A percentile compares a stretch with the other conserved stretches of the same genome.
Conservation (phyloP, 2,888 invertebrate species). For the Drosophila tanythrix region DNA sequence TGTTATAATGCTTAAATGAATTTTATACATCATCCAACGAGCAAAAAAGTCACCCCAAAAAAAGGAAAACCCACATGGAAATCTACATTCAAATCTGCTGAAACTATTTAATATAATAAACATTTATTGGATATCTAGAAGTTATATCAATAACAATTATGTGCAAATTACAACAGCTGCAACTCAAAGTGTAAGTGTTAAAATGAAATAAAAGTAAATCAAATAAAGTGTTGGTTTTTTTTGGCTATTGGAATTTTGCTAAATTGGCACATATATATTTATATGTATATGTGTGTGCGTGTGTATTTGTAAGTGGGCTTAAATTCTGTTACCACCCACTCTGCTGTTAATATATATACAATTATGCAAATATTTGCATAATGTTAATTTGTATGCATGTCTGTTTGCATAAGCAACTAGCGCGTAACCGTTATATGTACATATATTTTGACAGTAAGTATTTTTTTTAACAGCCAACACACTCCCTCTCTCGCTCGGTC, state of each 20-base stretch:
- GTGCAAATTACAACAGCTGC: background rate
- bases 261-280: conserved; percentile 2
- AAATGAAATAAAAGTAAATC: background rate
- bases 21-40: background rate
- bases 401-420: background rate
- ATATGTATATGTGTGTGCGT: background rate
- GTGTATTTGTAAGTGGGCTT: background rate
- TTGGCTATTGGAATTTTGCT: background rate
- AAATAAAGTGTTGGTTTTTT: background rate
- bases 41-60: conserved; percentile 17
- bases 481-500: background rate
- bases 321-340: background rate
- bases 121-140: background rate
- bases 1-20: background rate
- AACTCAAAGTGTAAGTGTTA: conserved; percentile 15
- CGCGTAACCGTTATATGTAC: background rate
- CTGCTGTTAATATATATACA: background rate
- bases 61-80: background rate
- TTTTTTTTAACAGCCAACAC: background rate
- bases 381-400: background rate
- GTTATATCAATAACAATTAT: conserved; percentile 7
- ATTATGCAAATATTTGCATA: background rate
- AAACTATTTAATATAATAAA: conserved; percentile 1
- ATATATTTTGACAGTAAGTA: background rate
- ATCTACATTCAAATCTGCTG: conserved; percentile 13